phyloP scores from a whole-genome alignment of 2,113 vertebrate genomes.

The Polypterus bichir region DNA sequence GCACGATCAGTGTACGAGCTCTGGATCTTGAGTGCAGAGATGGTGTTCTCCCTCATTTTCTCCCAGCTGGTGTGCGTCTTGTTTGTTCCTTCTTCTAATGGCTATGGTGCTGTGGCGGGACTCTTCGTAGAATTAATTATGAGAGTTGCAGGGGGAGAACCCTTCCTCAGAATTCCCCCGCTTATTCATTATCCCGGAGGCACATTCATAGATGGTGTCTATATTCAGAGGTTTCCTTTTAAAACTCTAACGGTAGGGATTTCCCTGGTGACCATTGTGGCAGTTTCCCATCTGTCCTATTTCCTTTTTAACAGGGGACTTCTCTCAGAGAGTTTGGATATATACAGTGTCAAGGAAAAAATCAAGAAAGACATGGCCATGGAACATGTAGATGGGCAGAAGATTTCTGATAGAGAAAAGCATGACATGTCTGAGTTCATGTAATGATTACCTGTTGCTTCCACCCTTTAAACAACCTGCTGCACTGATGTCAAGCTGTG shows the following conservation, averaged over 20 bases:
- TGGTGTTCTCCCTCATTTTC: conserved; percentile 64
- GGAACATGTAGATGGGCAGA: too few relatives aligned
- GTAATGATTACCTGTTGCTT: too few relatives aligned
- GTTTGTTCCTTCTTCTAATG: conserved; percentile 45
- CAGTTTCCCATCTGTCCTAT: conserved; percentile 34
- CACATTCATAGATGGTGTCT: conserved; percentile 25
- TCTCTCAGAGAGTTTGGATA: conserved; percentile 44
- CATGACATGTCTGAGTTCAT: too few relatives aligned
- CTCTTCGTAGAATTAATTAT: conserved; percentile 46
- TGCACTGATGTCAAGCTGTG: too few relatives aligned
- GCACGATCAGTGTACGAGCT: conserved; percentile 58
- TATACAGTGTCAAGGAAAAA: conserved; percentile 35
- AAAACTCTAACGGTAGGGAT: conserved; percentile 51
- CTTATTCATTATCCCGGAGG: conserved; percentile 46
- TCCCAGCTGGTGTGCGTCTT: conserved; percentile 66
- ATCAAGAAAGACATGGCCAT: too few relatives aligned
- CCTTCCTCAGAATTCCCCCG: conserved; percentile 45
- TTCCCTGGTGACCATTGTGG: conserved; percentile 33
- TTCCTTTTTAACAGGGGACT: conserved; percentile 48
- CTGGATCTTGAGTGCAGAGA: conserved; percentile 64
- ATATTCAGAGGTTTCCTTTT: conserved; percentile 56
- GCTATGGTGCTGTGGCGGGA: conserved; percentile 33
- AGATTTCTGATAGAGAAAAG: too few relatives aligned
- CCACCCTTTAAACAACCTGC: too few relatives aligned
- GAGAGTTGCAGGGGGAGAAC: conserved; percentile 56